Evolutionary conservation across 2,888 invertebrate genomes (phyloP).

Genomic region (Plagiodera versicolora): DNA sequence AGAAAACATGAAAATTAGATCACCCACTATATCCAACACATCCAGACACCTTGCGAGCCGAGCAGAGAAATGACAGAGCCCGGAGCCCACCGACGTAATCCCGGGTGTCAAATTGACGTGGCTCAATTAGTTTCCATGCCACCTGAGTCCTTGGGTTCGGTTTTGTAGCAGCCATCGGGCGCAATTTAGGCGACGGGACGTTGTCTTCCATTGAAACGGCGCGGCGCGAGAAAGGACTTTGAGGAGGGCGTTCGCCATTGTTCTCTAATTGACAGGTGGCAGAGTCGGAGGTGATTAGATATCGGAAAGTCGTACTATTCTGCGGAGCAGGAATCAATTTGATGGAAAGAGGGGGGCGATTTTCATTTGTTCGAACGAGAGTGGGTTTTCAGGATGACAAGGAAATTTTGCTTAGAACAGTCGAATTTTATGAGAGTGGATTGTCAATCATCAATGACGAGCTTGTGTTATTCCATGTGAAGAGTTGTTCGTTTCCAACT

Average conservation of each 20-base stretch:
- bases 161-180: conserved; percentile 21
- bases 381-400: too few species aligned
- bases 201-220: conserved; percentile 14
- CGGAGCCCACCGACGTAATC: conserved; percentile 7
- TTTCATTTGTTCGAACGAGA: too few species aligned
- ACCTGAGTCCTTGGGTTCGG: conserved; percentile 21
- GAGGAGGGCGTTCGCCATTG: conserved; percentile 4
- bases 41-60: not conserved
- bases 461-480: too few species aligned
- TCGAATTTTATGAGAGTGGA: too few species aligned
- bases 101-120: conserved; percentile 19
- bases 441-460: too few species aligned
- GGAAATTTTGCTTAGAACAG: too few species aligned
- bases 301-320: not conserved
- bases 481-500: too few species aligned
- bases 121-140: conserved; percentile 26
- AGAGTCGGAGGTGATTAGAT: not conserved
- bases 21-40: not conserved
- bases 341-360: too few species aligned
- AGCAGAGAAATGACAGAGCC: conserved; percentile 11
- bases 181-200: conserved; percentile 7
- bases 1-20: too few species aligned
- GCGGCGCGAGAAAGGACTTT: conserved; percentile 2
- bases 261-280: conserved; percentile 12
- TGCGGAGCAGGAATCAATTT: not conserved